Conservation (phyloP, 2,113 vertebrate genomes). For the Regulus satrapa region DNA sequence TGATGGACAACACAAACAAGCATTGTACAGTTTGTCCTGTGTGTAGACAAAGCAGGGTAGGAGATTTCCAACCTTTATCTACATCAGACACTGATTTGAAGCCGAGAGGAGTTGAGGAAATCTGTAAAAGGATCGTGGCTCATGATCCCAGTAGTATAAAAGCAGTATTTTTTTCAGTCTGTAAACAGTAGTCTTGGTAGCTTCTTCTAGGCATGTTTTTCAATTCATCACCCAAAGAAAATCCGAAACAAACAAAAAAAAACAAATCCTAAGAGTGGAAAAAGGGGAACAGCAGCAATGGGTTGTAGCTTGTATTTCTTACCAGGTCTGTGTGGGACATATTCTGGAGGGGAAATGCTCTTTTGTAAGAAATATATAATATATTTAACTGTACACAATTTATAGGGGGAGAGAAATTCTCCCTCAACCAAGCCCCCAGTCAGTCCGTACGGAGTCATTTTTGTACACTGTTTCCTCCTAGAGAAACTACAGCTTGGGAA, state of each 20-base stretch:
- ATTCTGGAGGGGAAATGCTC: conserved; percentile 57
- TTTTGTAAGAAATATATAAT: conserved; percentile 73
- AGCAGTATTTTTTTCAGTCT: conserved; percentile 71
- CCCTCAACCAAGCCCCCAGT: conserved; percentile 22
- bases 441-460: conserved; percentile 10
- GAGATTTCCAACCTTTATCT: conserved; percentile 55
- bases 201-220: conserved; percentile 46
- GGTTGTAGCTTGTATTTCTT: conserved; percentile 47
- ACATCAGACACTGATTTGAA: conserved; percentile 46
- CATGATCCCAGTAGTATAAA: conserved; percentile 74
- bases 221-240: conserved; percentile 24
- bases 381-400: conserved; percentile 72
- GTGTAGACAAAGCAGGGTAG: conserved; percentile 51
- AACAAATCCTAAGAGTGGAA: not conserved
- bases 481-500: conserved; percentile 52
- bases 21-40: conserved; percentile 49
- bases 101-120: conserved; percentile 19
- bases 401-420: conserved; percentile 62
- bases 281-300: conserved; percentile 63
- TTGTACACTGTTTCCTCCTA: conserved; percentile 33
- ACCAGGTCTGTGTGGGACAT: conserved; percentile 15
- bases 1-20: conserved; percentile 65
- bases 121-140: conserved; percentile 65
- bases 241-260: not conserved
- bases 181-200: conserved; percentile 73